These are phyloP conservation scores for Misgurnus mizolepis DNA, from an alignment of 2,113 vertebrate species.

Conservation along the genomic window DNA sequence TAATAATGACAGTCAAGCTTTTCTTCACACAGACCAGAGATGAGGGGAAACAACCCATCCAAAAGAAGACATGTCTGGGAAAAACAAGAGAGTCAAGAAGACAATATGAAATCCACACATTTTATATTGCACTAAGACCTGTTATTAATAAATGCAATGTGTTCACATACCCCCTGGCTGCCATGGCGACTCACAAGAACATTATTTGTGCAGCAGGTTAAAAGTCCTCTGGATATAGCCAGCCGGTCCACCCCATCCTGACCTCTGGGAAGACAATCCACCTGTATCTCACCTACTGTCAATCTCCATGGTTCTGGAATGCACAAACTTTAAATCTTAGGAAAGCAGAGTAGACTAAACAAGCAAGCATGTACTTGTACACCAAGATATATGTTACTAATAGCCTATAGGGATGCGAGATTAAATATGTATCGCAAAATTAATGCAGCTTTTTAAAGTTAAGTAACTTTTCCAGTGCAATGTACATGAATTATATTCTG, in stretches of 20 bases:
- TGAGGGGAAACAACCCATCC: constrained; percentile 74
- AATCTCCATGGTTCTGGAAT: constrained; percentile 67
- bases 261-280: constrained; percentile 52
- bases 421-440: too few relatives aligned
- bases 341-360: background rate
- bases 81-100: background rate
- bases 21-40: constrained; percentile 73
- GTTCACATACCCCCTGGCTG: constrained; percentile 56
- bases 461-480: too few relatives aligned
- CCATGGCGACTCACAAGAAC: constrained; percentile 66
- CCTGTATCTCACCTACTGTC: constrained; percentile 73
- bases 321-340: background rate
- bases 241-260: constrained; percentile 71
- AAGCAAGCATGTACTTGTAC: background rate
- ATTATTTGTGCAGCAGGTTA: constrained; percentile 77
- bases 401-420: too few relatives aligned
- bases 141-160: background rate
- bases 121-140: background rate
- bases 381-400: background rate
- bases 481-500: too few relatives aligned
- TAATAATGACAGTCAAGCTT: constrained; percentile 78
- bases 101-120: background rate
- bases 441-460: too few relatives aligned
- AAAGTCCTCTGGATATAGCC: constrained; percentile 77
- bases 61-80: constrained; percentile 77